phyloP scores from a whole-genome alignment of 1,140 invertebrate genomes.

The Ruditapes philippinarum region DNA sequence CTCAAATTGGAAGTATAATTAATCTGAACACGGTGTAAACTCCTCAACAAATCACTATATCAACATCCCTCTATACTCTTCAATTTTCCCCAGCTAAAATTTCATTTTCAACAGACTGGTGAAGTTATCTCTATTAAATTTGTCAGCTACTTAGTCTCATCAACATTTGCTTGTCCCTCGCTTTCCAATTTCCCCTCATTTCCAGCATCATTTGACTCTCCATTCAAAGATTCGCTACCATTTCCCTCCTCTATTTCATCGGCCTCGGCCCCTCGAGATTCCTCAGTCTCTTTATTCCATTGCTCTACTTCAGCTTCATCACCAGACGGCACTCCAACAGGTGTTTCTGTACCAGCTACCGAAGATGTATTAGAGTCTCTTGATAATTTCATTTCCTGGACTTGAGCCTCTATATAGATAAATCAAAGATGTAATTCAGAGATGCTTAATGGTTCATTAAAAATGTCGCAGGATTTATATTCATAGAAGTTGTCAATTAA shows the following conservation, averaged over 20 bases:
- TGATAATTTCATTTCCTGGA: conserved; percentile 30
- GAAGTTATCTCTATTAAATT: too few species aligned
- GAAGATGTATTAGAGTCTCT: background rate
- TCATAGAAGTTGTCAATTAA: too few species aligned
- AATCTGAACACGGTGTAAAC: too few species aligned
- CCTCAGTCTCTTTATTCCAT: conserved; percentile 47
- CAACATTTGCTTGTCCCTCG: background rate
- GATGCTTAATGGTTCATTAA: too few species aligned
- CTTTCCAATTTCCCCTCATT: background rate
- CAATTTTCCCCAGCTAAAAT: too few species aligned
- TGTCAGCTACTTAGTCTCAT: too few species aligned
- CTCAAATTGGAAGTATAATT: too few species aligned
- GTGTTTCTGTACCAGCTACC: conserved; percentile 44
- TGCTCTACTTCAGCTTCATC: conserved; percentile 52
- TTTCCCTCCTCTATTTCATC: conserved; percentile 31
- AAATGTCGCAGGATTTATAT: too few species aligned
- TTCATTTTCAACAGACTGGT: too few species aligned
- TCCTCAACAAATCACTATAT: too few species aligned
- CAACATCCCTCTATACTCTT: too few species aligned
- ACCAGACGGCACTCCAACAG: conserved; percentile 21
- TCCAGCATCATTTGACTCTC: background rate
- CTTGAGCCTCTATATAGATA: conserved; percentile 29
- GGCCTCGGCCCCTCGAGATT: conserved; percentile 9
- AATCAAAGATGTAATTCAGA: too few species aligned
- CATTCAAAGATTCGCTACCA: background rate